phyloP scores from a whole-genome alignment of 2,888 invertebrate genomes.

The Erebia palarica region DNA sequence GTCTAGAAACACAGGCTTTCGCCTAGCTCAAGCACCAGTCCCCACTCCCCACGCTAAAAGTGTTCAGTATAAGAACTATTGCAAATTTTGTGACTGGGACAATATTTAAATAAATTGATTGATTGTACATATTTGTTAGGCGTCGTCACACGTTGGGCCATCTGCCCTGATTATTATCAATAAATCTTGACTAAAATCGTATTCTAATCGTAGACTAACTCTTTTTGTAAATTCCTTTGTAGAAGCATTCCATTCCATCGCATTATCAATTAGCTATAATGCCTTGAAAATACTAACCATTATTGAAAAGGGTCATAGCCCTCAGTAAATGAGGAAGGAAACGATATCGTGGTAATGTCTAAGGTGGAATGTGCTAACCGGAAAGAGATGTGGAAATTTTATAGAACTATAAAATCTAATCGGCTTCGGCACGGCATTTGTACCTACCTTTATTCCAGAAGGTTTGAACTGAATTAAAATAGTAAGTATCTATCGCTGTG shows the following conservation, averaged over 20 bases:
- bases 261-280: background rate
- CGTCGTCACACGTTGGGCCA: background rate
- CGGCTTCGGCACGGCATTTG: conserved; percentile 7
- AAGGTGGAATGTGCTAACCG: background rate
- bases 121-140: background rate
- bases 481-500: too few relatives aligned
- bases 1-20: too few relatives aligned
- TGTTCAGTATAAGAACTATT: too few relatives aligned
- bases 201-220: too few relatives aligned
- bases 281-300: background rate
- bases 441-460: background rate
- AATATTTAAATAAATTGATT: too few relatives aligned
- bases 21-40: too few relatives aligned
- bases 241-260: too few relatives aligned
- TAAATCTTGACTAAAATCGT: too few relatives aligned
- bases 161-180: too few relatives aligned
- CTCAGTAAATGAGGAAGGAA: background rate
- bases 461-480: background rate
- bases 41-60: too few relatives aligned
- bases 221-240: too few relatives aligned
- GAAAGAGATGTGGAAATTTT: background rate
- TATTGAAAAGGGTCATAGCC: background rate
- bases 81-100: too few relatives aligned
- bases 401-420: conserved; percentile 4
- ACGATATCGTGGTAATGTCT: background rate